Evolutionary conservation across 1,140 invertebrate genomes (phyloP).

Genomic region (Papilio aristodemus): DNA sequence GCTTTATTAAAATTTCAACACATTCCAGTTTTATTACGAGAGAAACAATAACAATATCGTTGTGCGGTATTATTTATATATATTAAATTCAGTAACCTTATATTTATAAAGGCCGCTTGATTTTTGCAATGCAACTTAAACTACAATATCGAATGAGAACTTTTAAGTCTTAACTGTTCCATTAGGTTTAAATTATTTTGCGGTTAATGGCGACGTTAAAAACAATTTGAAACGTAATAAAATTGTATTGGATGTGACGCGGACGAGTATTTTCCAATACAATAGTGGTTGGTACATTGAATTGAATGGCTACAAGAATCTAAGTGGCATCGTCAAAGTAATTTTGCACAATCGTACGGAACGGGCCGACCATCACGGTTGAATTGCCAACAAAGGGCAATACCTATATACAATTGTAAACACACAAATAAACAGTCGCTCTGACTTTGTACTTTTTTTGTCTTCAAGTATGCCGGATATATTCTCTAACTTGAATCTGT

Average conservation of each 20-base stretch:
- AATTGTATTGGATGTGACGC: conserved; percentile 11
- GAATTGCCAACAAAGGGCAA: conserved; percentile 1
- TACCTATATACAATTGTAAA: not conserved
- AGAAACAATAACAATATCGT: no score
- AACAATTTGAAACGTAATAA: conserved; percentile 16
- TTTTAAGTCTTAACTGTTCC: not conserved
- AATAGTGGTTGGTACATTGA: conserved; percentile 8
- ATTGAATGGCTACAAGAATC: conserved; percentile 5
- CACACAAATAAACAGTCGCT: not conserved
- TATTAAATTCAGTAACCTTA: not conserved
- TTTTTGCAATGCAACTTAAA: not conserved
- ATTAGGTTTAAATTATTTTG: conserved; percentile 1
- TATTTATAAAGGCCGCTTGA: not conserved
- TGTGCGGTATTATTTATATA: not conserved
- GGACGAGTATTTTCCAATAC: conserved; percentile 7
- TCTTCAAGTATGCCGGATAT: not conserved
- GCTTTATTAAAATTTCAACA: no score
- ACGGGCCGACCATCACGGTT: conserved; percentile 7
- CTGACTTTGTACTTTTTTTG: not conserved
- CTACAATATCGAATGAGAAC: not conserved
- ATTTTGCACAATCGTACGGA: conserved; percentile 4
- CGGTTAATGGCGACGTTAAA: not conserved
- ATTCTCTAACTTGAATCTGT: no score
- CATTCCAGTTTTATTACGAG: no score
- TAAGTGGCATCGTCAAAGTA: conserved; percentile 6